A percentile compares a stretch with the other conserved stretches of the same genome.
Conservation (phyloP, 1,140 invertebrate genomes). For the Holcopasites calliopsidis region DNA sequence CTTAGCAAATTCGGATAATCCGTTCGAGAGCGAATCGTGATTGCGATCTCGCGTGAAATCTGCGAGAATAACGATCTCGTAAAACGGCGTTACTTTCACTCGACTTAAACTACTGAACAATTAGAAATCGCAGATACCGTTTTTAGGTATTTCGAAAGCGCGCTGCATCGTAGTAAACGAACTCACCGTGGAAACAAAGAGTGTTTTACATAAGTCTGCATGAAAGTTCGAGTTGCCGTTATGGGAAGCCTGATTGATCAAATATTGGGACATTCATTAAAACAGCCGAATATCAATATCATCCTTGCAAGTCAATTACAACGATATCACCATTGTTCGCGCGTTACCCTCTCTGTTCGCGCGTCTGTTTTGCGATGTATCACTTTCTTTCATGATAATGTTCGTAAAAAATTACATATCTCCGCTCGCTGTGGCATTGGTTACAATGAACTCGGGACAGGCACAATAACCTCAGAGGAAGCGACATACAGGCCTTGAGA, state of each 20-base stretch:
- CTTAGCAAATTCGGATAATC: background rate
- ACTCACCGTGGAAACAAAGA: background rate
- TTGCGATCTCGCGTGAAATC: slow-evolving; percentile 19
- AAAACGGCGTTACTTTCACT: slow-evolving; percentile 25
- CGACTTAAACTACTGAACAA: background rate
- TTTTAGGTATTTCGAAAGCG: slow-evolving; percentile 28
- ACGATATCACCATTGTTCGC: slow-evolving; percentile 32
- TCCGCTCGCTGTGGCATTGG: slow-evolving; percentile 18
- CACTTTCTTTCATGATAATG: slow-evolving; percentile 32
- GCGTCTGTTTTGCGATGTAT: slow-evolving; percentile 13
- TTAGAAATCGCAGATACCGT: slow-evolving; percentile 35
- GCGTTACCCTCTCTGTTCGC: background rate
- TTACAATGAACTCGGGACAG: slow-evolving; percentile 24
- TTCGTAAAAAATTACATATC: slow-evolving; percentile 35
- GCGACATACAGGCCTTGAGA: slow-evolving; percentile 32
- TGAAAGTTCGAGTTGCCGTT: no score
- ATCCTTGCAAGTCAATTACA: slow-evolving; percentile 16
- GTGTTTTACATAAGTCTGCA: background rate
- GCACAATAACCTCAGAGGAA: slow-evolving; percentile 20
- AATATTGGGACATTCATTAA: no score
- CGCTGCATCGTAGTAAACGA: background rate
- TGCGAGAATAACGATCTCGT: background rate
- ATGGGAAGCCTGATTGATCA: no score
- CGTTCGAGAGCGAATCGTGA: background rate
- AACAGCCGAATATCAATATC: no score